Evolutionary conservation across 1,140 invertebrate genomes (phyloP).

Genomic region (Habropoda laboriosa): DNA sequence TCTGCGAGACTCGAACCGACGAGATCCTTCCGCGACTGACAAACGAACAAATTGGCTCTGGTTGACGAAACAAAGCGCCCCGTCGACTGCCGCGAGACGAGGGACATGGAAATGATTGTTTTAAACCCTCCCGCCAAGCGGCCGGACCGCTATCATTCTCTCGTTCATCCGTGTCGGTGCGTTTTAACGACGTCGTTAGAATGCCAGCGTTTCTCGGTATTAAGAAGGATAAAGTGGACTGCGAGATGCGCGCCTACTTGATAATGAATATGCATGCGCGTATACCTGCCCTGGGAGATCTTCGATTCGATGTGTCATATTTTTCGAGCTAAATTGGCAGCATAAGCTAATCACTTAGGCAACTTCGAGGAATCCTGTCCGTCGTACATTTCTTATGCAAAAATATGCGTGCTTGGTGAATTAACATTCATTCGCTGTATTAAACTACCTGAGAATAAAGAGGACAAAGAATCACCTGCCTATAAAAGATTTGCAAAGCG

Average conservation of each 20-base stretch:
- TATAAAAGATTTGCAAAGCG: no score
- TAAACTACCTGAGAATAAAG: no score
- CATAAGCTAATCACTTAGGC: no score
- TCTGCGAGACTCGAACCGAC: slow-evolving; percentile 28
- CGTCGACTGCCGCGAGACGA: slow-evolving; percentile 38
- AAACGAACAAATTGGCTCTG: slow-evolving; percentile 68
- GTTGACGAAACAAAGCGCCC: slow-evolving; percentile 67
- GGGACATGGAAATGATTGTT: slow-evolving; percentile 46
- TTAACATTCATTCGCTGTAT: no score
- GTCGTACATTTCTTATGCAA: no score
- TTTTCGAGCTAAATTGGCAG: no score
- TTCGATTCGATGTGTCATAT: neutral
- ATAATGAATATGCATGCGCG: slow-evolving; percentile 3
- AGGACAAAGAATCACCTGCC: no score
- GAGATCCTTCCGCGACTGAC: slow-evolving; percentile 59
- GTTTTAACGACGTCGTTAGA: slow-evolving; percentile 64
- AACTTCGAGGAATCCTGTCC: no score
- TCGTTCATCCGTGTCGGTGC: slow-evolving; percentile 43
- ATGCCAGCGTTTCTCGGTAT: slow-evolving; percentile 32
- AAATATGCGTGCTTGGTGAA: no score
- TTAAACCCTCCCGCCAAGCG: slow-evolving; percentile 39
- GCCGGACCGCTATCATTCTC: slow-evolving; percentile 47
- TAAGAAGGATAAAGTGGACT: slow-evolving; percentile 36
- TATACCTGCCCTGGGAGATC: neutral
- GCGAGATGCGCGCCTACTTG: slow-evolving; percentile 15